A percentile compares a stretch with the other conserved stretches of the same genome.
Evolutionary conservation across 1,140 invertebrate species (phyloP).

Genomic region (Ridgeia piscesae): DNA sequence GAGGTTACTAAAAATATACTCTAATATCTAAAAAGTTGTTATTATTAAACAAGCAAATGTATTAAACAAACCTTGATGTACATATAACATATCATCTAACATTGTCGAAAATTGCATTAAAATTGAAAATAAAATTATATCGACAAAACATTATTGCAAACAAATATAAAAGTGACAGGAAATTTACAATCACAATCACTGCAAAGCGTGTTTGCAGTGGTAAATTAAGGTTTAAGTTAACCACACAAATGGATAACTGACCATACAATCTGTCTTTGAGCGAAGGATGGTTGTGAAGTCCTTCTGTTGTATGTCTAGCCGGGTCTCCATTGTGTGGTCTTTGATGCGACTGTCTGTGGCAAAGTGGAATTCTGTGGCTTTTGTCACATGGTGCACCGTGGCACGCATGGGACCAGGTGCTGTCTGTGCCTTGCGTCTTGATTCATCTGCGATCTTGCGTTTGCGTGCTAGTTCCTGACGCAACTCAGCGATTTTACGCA

Average conservation of each 20-base stretch:
- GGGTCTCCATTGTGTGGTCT: conserved; percentile 28
- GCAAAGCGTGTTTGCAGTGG: too few species aligned
- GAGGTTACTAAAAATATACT: too few species aligned
- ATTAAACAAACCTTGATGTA: too few species aligned
- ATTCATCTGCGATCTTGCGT: conserved; percentile 41
- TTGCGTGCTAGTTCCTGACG: conserved; percentile 42
- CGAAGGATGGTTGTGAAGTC: background rate
- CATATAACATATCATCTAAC: too few species aligned
- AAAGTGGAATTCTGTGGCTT: conserved; percentile 45
- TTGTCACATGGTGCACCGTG: conserved; percentile 35
- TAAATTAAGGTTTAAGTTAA: too few species aligned
- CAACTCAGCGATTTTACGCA: conserved; percentile 44
- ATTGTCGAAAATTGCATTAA: too few species aligned
- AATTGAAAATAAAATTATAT: too few species aligned
- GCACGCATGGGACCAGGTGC: conserved; percentile 22
- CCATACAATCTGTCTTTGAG: background rate
- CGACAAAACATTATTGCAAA: too few species aligned
- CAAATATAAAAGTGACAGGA: too few species aligned
- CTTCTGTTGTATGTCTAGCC: conserved; percentile 29
- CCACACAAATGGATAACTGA: background rate
- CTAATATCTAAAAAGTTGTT: too few species aligned
- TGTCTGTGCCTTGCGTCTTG: conserved; percentile 38
- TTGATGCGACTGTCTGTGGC: conserved; percentile 47
- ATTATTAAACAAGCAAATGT: too few species aligned
- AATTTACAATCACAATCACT: too few species aligned